Conservation (phyloP, 1,140 invertebrate species). For the Drosophila micromelanica region DNA sequence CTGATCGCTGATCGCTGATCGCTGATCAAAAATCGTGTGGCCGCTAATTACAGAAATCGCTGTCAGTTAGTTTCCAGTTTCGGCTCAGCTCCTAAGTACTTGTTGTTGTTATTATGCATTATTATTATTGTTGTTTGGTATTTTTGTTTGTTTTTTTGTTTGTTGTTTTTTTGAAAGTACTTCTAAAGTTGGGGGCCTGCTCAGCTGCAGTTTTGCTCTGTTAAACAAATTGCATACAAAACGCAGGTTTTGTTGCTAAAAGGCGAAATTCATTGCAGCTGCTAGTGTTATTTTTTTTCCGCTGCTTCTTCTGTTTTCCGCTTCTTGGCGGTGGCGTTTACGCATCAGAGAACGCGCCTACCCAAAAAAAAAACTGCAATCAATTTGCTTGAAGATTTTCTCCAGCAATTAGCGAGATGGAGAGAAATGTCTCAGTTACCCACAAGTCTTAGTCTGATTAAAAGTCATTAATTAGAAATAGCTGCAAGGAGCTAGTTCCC, state of each 20-base stretch:
- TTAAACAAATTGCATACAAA: constrained; percentile 83
- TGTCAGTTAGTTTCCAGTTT: constrained; percentile 49
- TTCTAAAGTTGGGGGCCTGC: constrained; percentile 10
- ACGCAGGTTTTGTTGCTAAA: constrained; percentile 79
- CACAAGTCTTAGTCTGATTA: constrained; percentile 66
- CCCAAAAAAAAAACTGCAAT: not conserved
- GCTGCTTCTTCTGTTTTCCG: constrained; percentile 48
- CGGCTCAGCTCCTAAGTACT: constrained; percentile 46
- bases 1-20: constrained; percentile 30
- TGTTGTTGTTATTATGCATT: constrained; percentile 67
- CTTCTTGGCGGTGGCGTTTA: constrained; percentile 62
- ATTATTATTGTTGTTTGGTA: constrained; percentile 45
- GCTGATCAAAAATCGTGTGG: constrained; percentile 50
- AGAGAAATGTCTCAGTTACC: constrained; percentile 33
- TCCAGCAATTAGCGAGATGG: constrained; percentile 21
- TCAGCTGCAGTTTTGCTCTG: constrained; percentile 65
- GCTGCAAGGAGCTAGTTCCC: no score
- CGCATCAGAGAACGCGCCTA: constrained; percentile 60
- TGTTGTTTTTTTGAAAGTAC: constrained; percentile 64
- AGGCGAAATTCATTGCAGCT: constrained; percentile 70
- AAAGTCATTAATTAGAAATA: constrained; percentile 22
- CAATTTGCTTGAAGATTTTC: constrained; percentile 48
- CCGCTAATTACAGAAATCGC: constrained; percentile 59
- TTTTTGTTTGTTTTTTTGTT: constrained; percentile 17
- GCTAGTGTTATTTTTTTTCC: not conserved